Conservation (phyloP, 1,140 invertebrate genomes). For the Drosophila asahinai region DNA sequence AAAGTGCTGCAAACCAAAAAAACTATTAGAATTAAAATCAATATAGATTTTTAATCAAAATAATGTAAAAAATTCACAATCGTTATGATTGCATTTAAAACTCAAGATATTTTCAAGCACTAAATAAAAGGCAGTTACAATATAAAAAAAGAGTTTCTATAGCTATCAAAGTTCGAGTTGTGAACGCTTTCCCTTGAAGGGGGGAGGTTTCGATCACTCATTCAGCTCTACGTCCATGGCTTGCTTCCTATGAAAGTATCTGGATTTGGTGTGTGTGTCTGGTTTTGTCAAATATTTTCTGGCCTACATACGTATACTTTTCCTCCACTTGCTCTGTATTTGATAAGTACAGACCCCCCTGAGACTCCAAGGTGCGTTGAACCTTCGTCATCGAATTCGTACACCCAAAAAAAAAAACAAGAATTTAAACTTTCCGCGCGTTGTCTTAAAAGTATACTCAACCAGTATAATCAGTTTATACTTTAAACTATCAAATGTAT, state of each 20-base stretch:
- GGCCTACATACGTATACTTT: not conserved
- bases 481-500: too few species aligned
- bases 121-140: too few species aligned
- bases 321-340: constrained; percentile 1
- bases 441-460: too few species aligned
- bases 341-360: constrained; percentile 14
- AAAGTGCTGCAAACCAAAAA: too few species aligned
- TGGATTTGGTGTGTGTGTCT: not conserved
- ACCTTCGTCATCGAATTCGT: constrained; percentile 8
- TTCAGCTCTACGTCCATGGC: not conserved
- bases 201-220: not conserved
- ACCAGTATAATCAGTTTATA: too few species aligned
- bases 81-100: too few species aligned
- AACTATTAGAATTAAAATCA: too few species aligned
- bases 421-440: too few species aligned
- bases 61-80: too few species aligned
- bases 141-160: not conserved
- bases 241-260: not conserved
- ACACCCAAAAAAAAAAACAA: too few species aligned
- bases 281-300: constrained; percentile 21
- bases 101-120: too few species aligned
- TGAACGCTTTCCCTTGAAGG: not conserved
- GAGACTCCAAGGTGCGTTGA: constrained; percentile 11
- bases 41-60: too few species aligned
- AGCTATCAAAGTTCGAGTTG: not conserved